Evolutionary conservation across 2,797 vertebrate species (phyloP).

Genomic region (Falco novaeseelandiae): DNA sequence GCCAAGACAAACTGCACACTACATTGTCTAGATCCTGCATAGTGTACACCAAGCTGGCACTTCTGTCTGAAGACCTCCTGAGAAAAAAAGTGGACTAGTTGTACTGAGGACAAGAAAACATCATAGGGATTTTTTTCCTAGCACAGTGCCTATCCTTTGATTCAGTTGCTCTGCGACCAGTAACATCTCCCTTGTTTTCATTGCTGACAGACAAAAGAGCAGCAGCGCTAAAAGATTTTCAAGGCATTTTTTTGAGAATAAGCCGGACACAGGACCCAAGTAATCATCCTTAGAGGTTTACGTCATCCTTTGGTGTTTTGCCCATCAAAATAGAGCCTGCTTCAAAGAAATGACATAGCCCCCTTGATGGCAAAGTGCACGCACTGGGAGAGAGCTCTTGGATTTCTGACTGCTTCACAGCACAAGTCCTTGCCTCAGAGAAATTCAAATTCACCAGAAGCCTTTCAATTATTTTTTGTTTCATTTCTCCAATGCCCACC

Average conservation of each 20-base stretch:
- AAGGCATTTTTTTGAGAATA: conserved; percentile 49
- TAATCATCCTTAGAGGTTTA: conserved; percentile 68
- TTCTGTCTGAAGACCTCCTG: not conserved
- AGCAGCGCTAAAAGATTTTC: conserved; percentile 22
- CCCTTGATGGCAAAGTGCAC: conserved; percentile 63
- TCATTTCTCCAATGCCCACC: not conserved
- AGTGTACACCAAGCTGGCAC: not conserved
- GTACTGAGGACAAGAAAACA: not conserved
- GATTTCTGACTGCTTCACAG: conserved; percentile 57
- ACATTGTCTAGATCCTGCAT: rapidly evolving
- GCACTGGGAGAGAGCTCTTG: conserved; percentile 52
- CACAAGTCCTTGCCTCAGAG: conserved; percentile 42
- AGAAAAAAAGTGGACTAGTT: not conserved
- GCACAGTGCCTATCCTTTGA: not conserved
- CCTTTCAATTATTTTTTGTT: conserved; percentile 32
- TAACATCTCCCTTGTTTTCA: not conserved
- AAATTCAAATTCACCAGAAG: conserved; percentile 40
- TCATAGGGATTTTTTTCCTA: not conserved
- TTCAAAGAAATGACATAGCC: conserved; percentile 73
- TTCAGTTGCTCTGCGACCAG: not conserved
- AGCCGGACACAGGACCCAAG: conserved; percentile 46
- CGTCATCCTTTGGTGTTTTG: conserved; percentile 71
- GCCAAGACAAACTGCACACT: not conserved
- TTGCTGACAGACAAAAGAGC: conserved; percentile 17
- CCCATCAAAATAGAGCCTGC: conserved; percentile 74